Percentiles rank a stretch among this genome's conserved stretches.
phyloP scores from a whole-genome alignment of 1,140 invertebrate species.

The Ruditapes philippinarum region DNA sequence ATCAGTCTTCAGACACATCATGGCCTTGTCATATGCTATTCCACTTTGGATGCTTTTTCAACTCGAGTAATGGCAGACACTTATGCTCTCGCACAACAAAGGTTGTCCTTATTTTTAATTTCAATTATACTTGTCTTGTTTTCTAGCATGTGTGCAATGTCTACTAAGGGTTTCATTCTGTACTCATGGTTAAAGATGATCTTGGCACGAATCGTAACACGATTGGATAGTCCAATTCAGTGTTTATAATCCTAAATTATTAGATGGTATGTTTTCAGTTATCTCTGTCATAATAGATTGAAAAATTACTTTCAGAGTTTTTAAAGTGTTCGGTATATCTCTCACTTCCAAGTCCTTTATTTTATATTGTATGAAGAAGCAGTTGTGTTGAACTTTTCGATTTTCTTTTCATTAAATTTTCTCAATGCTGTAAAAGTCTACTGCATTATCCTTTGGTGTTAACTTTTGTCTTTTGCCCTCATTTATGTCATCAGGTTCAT shows the following conservation, averaged over 20 bases:
- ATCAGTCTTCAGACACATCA: conserved; percentile 6
- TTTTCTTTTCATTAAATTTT: conserved; percentile 26
- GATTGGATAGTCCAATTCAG: too few relatives aligned
- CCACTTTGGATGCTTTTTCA: conserved; percentile 41
- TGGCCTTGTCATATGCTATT: conserved; percentile 13
- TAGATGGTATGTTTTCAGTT: too few relatives aligned
- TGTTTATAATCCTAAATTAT: too few relatives aligned
- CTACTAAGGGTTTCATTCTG: not conserved
- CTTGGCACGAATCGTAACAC: not conserved
- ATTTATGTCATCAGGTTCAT: not conserved
- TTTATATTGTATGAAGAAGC: conserved; percentile 2
- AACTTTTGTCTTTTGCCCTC: not conserved
- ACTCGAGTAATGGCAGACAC: conserved; percentile 23
- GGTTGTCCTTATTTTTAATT: not conserved
- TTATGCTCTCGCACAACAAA: conserved; percentile 8
- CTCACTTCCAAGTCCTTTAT: conserved; percentile 25
- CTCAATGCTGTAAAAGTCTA: conserved; percentile 24
- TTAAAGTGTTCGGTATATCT: conserved; percentile 25
- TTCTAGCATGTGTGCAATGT: not conserved
- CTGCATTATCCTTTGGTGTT: not conserved
- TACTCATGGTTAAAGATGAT: not conserved
- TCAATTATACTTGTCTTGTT: conserved; percentile 6
- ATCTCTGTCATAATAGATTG: too few relatives aligned
- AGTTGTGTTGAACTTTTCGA: conserved; percentile 34
- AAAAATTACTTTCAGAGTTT: conserved; percentile 14